Base-by-base conservation (phyloP, 2,888 invertebrate species). In the Sphecodes monilicornis region DNA sequence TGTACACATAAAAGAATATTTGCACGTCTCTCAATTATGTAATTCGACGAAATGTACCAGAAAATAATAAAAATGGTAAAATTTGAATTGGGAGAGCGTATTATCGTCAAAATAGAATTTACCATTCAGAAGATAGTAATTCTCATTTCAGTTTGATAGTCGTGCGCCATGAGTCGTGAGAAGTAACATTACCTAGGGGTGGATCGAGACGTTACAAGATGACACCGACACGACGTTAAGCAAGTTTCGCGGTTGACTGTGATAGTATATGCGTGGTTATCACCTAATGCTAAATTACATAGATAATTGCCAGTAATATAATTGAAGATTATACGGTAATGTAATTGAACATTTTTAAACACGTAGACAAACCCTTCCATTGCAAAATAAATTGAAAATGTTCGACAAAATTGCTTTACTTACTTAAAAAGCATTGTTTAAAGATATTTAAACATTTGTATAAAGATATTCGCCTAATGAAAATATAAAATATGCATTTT, bases 201-300 rank as follows among this genome's bases (percentile, higher is more conserved):
- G 80, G 80, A 41, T 39, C 18, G 29, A 32, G 54, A 60, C 77
- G 74, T 84, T 82, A 82, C 84, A 74, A 81, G 84, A 71, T 84
- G 82, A 82, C 77, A 81, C 82, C 78, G 77, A 84, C 76, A 78
- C 69, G 43, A 73, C 82, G 77, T 82, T 80, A 60, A 64, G n/a
- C n/a, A n/a, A n/a, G 80, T 76, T 68, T 80, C 72, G 50, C 18
- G 82, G 75, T 76, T 72, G 54, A 75, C 70, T 66, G 64, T 50
- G 66, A 71, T 29, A 41, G 41, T 39, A 29, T 46, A 46, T 57
- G 26, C 46, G 46, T 22, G 26, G 41, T 29, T 22, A 68, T n/a
- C n/a, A 32, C 1, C 41, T 41, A 41, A 39, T 8, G 11, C 22
- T 76, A 46, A 46, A 66, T 76, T 66, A 64, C 43, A 70, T 43